Conservation (phyloP, 1,140 invertebrate genomes). For the Drosophila quadrilineata region DNA sequence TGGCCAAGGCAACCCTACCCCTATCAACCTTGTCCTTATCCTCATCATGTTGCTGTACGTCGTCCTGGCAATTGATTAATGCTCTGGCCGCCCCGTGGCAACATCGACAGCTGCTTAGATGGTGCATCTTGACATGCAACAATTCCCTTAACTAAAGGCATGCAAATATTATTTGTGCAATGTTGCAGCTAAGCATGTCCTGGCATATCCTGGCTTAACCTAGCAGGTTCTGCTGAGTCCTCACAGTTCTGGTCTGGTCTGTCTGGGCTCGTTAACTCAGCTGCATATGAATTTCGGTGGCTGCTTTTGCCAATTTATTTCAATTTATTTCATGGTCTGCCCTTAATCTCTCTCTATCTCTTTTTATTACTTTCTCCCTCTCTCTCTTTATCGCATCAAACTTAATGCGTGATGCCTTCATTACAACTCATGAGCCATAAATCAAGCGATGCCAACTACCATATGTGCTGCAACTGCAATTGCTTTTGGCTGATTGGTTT, state of each 20-base stretch:
- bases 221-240: neutral
- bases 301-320: slow-evolving; percentile 43
- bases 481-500: slow-evolving; percentile 36
- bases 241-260: no score
- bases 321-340: slow-evolving; percentile 31
- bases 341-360: no score
- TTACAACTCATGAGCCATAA: slow-evolving; percentile 30
- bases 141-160: neutral
- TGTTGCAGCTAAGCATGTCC: neutral
- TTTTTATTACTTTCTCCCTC: no score
- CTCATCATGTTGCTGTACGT: no score
- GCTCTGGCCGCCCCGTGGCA: no score
- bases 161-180: slow-evolving; percentile 19
- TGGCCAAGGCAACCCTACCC: no score
- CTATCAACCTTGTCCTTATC: no score
- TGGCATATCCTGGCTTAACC: neutral
- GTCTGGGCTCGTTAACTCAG: slow-evolving; percentile 16
- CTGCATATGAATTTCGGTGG: slow-evolving; percentile 25
- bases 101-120: neutral
- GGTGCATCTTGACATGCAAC: neutral
- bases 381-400: no score
- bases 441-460: no score
- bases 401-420: no score
- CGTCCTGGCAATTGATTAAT: slow-evolving; percentile 37
- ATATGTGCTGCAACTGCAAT: slow-evolving; percentile 19